Evolutionary conservation across 2,888 invertebrate species (phyloP).

Genomic region (Eristalinus sepulchralis): DNA sequence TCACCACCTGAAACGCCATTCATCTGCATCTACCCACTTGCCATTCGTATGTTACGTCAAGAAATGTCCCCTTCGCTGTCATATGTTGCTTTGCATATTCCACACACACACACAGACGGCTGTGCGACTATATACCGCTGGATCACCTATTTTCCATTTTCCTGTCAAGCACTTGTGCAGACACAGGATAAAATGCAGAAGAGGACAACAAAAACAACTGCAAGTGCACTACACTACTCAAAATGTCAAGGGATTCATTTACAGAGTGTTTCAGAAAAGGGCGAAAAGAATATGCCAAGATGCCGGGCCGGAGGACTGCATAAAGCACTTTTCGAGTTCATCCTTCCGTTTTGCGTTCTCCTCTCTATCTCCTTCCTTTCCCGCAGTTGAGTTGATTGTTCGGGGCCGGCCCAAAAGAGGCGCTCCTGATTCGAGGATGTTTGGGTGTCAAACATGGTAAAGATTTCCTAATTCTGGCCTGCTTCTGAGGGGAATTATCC

Average conservation of each 20-base stretch:
- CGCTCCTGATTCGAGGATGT: too few species aligned
- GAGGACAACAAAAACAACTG: conserved; percentile 32
- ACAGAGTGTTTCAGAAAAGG: conserved; percentile 61
- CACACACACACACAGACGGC: not conserved
- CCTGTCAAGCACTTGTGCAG: conserved; percentile 55
- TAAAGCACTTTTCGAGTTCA: conserved; percentile 50
- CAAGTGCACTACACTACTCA: conserved; percentile 64
- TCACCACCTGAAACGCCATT: conserved; percentile 9
- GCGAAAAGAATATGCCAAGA: conserved; percentile 26
- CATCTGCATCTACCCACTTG: not conserved
- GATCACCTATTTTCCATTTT: conserved; percentile 68
- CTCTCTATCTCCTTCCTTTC: not conserved
- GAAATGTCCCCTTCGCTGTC: conserved; percentile 49
- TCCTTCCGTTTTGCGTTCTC: conserved; percentile 31
- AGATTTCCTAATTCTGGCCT: not conserved
- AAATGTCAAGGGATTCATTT: conserved; percentile 70
- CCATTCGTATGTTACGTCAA: conserved; percentile 8
- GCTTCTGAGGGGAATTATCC: too few species aligned
- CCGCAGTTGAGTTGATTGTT: conserved; percentile 24
- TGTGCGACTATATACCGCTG: too few species aligned
- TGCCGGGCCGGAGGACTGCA: conserved; percentile 25
- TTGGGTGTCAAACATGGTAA: not conserved
- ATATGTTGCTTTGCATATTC: conserved; percentile 55
- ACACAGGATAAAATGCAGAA: conserved; percentile 10
- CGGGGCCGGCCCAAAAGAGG: not conserved